Evolutionary conservation across 2,113 vertebrate genomes (phyloP).

Genomic region (Calypte anna): DNA sequence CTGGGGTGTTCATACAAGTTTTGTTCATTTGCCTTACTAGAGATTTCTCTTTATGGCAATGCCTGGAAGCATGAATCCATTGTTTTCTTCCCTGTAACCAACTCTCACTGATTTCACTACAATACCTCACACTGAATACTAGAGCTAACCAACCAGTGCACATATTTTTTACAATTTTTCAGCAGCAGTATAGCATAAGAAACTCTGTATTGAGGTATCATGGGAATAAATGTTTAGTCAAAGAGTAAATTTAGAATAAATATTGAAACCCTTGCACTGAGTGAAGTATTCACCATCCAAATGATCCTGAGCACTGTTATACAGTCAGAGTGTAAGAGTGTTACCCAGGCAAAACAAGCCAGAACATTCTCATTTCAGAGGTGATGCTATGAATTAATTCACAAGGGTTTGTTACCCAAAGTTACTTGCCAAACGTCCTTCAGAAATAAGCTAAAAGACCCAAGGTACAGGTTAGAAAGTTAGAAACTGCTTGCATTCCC

Average conservation of each 20-base stretch:
- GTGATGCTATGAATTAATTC: conserved; percentile 1
- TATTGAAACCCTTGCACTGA: neutral
- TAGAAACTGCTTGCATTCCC: neutral
- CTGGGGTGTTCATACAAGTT: neutral
- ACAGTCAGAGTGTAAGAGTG: neutral
- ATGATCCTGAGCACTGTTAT: neutral
- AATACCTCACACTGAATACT: neutral
- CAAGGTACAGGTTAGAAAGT: neutral
- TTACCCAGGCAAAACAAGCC: neutral
- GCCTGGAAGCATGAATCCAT: neutral
- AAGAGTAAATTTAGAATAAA: neutral
- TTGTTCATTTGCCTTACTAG: neutral
- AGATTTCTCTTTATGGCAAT: neutral
- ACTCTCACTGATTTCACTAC: neutral
- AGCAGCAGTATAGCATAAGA: neutral
- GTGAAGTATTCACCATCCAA: neutral
- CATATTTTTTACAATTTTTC: neutral
- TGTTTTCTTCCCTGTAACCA: neutral
- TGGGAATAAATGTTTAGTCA: neutral
- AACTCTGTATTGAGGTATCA: neutral
- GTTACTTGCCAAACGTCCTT: neutral
- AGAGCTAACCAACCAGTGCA: neutral
- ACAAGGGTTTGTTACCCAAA: neutral
- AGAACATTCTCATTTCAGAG: neutral
- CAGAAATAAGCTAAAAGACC: neutral